A percentile compares a stretch with the other conserved stretches of the same genome.
These are phyloP conservation scores for Caenorhabditis wallacei DNA, from an alignment of 2,888 invertebrate genomes.

Conservation along the genomic window DNA sequence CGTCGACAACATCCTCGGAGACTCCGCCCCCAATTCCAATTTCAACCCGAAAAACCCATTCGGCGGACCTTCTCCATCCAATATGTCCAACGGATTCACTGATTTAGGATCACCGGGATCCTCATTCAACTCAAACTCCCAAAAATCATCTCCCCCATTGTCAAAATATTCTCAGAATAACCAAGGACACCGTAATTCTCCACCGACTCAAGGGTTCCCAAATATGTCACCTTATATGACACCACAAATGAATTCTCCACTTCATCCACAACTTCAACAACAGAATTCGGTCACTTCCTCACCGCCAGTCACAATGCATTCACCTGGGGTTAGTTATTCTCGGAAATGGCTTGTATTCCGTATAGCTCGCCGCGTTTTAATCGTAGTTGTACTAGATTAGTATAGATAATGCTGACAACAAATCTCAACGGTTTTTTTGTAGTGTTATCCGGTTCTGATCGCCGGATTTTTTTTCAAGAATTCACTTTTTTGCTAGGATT, in stretches of 20 bases:
- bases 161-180: conserved; percentile 62
- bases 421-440: neutral
- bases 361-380: neutral
- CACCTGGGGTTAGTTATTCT: conserved; percentile 43
- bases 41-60: conserved; percentile 66
- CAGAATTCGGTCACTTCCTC: conserved; percentile 36
- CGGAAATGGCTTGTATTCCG: neutral
- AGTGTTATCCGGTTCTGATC: too few relatives aligned
- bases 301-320: conserved; percentile 48
- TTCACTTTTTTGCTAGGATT: too few relatives aligned
- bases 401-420: neutral
- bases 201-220: conserved; percentile 38
- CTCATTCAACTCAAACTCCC: conserved; percentile 15
- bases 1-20: conserved; percentile 59
- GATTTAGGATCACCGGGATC: conserved; percentile 52
- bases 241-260: conserved; percentile 60
- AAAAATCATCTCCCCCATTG: conserved; percentile 57
- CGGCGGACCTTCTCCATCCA: conserved; percentile 53
- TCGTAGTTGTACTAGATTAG: neutral
- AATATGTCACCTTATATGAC: conserved; percentile 61
- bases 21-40: conserved; percentile 19
- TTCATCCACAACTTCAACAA: conserved; percentile 53
- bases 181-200: conserved; percentile 60
- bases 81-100: conserved; percentile 36
- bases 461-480: too few relatives aligned